phyloP scores from a whole-genome alignment of 1,140 invertebrate species.

The Apis florea region DNA sequence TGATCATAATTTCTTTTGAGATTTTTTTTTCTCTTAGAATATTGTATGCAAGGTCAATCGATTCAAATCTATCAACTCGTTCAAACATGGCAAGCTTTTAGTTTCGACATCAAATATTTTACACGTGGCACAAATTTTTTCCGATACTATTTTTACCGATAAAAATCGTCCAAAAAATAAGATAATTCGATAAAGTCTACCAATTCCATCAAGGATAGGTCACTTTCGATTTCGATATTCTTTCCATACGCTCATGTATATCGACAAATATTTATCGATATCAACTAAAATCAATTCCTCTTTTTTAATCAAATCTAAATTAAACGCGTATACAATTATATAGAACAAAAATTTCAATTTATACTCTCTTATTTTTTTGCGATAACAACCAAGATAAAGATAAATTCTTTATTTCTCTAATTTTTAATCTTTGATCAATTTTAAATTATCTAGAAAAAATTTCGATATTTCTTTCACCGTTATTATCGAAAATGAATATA shows the following conservation, averaged over 20 bases:
- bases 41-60: constrained; percentile 20
- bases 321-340: too few species aligned
- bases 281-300: neutral
- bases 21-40: neutral
- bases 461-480: too few species aligned
- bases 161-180: constrained; percentile 40
- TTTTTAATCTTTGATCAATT: too few species aligned
- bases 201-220: constrained; percentile 3
- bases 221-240: constrained; percentile 14
- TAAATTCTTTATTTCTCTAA: too few species aligned
- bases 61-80: constrained; percentile 30
- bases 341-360: too few species aligned
- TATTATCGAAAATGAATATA: too few species aligned
- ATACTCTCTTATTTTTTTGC: too few species aligned
- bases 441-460: too few species aligned
- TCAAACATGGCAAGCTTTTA: constrained; percentile 21
- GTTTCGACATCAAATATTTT: constrained; percentile 39
- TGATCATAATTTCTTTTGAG: neutral
- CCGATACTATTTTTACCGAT: constrained; percentile 28
- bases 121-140: constrained; percentile 29
- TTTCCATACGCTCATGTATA: neutral
- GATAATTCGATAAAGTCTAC: constrained; percentile 25
- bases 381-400: too few species aligned
- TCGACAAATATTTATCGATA: neutral
- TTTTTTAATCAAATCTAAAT: too few species aligned